Evolutionary conservation across 2,113 vertebrate species (phyloP), one percentile per base, ranked within the genome.

Genomic region (Tiliqua scincoides): DNA sequence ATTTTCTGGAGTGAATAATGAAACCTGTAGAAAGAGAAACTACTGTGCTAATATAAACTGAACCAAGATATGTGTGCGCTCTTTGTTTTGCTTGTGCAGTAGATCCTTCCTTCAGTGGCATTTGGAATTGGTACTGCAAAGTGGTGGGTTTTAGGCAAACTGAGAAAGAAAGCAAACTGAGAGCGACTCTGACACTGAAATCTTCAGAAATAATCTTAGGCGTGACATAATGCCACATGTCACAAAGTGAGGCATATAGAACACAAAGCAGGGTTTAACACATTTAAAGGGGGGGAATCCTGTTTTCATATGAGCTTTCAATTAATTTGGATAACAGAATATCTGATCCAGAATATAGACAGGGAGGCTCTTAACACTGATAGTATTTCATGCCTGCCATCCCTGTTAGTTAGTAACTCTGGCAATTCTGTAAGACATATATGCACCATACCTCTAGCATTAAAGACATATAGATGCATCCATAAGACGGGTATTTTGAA

Each of bases 171-270:
- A 86, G 89, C 91, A 93, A 94, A 94, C 91, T 91, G 87, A 90
- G 89, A 89, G 90, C 70, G 85, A 91, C 93, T 88, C 91, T 93
- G 90, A 89, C 89, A 90, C 87, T 89, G 87, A 94, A 93, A 94
- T 92, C 88, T 94, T 90, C 82, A 88, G 91, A 93, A 94, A 93
- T 94, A 94, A 91, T 94, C 92, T 94, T 85, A 82, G 83, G 82
- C 89, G 92, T 94, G 89, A 94, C 85, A 90, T 91, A 93, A 92
- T 90, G 88, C 77, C 81, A 90, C 90, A 89, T 92, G 90, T 88
- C 91, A 91, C 91, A 85, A 94, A 94, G 88, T 91, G 89, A 91
- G 89, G 63, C 90, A 90, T 81, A 89, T 74, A 87, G 25, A 91
- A 91, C 89, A 93, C 86, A 93, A 94, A 94, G 85, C 72, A 92